Evolutionary conservation across 2,113 vertebrate species (phyloP), one percentile per base, ranked within the genome.

Genomic region (Nothoprocta perdicaria): DNA sequence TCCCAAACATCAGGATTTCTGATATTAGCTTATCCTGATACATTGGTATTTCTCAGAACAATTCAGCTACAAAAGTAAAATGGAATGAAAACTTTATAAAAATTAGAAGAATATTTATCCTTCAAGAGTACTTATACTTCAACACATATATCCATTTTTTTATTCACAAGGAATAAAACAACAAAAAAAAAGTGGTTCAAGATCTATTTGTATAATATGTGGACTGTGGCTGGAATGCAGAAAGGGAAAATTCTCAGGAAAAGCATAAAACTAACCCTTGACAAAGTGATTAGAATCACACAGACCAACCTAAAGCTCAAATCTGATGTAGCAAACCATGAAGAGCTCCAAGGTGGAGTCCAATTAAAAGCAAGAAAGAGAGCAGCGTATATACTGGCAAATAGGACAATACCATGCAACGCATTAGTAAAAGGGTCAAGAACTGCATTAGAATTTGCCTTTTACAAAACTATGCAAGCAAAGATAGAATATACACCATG

Each of bases 241-340:
- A 87, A 88, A 50, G 31, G 80, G 85, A 88, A 84, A 68, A 45
- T 29, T 88, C 61, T 35, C 76, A 71, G 62, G 40, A 88, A 23
- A 69, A 18, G 40, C 45, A 50, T 50, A 67, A 88, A 88, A 85
- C 27, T 79, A 82, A 88, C 57, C 27, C 31, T 82, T 69, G 76
- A 82, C 15, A 92, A 88, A 81, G 31, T 10, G 74, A 85, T 82
- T 85, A 90, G 19, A 85, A 92, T 77, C 43, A 74, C 12, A 40
- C 14, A 33, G 38, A 73, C 63, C n/a, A 82, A 88, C 85, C 81
- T 88, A 88, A 93, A 93, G 3, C 26, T 81, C 65, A 71, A 19
- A 71, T 79, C 27, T 82, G 72, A 90, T 29, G 72, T 69, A 78
- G 23, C 53, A 33, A 85, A 33, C 6, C 38, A 57, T 2, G 1